These are phyloP conservation scores for Scolopax rusticola DNA, from an alignment of 2,797 vertebrate species.

Conservation along the genomic window DNA sequence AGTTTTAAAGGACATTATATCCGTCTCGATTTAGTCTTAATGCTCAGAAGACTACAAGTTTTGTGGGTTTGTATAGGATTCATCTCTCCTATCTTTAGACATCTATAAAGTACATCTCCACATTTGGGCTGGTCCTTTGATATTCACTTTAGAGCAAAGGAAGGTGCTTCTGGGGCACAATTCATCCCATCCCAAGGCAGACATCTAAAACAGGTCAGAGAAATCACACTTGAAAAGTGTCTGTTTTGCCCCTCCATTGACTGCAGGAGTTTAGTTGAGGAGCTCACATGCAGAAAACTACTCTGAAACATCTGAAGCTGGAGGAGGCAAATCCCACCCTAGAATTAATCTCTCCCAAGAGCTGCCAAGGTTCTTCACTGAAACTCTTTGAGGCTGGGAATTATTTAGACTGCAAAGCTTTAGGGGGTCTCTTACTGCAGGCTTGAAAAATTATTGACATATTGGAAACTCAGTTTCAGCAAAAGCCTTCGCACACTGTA, in stretches of 20 bases:
- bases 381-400: not conserved
- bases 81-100: not conserved
- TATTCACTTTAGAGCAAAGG: conserved; percentile 17
- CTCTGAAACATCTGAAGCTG: not conserved
- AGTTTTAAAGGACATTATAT: not conserved
- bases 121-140: not conserved
- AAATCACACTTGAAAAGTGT: not conserved
- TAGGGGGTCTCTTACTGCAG: not conserved
- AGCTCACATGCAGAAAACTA: conserved; percentile 1
- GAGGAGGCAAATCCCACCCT: not conserved
- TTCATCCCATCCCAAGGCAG: not conserved
- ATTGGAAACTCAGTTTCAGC: conserved; percentile 2
- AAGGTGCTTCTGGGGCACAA: not conserved
- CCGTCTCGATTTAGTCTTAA: not conserved
- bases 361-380: not conserved
- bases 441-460: conserved; percentile 18
- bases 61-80: not conserved
- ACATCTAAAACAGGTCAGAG: conserved; percentile 33
- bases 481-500: not conserved
- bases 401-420: conserved; percentile 53
- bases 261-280: not conserved
- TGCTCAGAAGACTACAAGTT: not conserved
- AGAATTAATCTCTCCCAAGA: conserved; percentile 6
- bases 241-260: not conserved
- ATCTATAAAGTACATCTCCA: conserved; percentile 9